A percentile compares a stretch with the other conserved stretches of the same genome.
Conservation (phyloP, 2,797 vertebrate genomes). For the Enteromius afrohamiltoni region DNA sequence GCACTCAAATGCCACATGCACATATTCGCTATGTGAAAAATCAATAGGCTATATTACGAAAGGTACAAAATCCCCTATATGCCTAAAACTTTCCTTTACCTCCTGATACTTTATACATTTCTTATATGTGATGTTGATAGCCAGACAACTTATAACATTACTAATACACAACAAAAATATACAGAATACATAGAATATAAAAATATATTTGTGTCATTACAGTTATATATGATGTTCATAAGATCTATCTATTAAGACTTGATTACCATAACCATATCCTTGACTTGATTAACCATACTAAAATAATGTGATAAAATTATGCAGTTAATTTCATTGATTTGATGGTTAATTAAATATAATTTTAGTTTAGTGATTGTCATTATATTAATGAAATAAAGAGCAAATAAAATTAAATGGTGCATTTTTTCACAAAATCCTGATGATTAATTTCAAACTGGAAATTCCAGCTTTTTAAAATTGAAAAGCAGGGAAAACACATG, state of each 20-base stretch:
- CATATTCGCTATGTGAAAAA: constrained; percentile 15
- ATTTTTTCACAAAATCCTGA: not conserved
- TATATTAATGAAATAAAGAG: not conserved
- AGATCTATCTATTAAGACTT: not conserved
- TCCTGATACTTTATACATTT: not conserved
- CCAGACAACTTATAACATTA: not conserved
- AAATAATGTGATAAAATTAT: not conserved
- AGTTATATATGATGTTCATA: not conserved
- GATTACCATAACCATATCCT: too few relatives aligned
- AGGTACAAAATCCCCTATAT: not conserved
- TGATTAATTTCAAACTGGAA: not conserved
- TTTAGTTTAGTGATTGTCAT: not conserved
- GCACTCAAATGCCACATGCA: constrained; percentile 16
- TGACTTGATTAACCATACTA: not conserved
- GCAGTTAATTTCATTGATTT: not conserved
- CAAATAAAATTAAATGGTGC: not conserved
- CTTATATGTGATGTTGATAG: not conserved
- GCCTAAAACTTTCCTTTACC: not conserved
- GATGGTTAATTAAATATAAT: not conserved
- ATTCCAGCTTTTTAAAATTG: not conserved
- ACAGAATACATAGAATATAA: too few relatives aligned
- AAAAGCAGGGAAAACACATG: not conserved
- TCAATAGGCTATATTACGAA: constrained; percentile 7
- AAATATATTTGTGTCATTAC: not conserved
- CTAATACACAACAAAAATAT: not conserved